Evolutionary conservation across 2,797 vertebrate genomes (phyloP), one percentile per base, ranked within the genome.

Genomic region (Sphenopsis melanotis): DNA sequence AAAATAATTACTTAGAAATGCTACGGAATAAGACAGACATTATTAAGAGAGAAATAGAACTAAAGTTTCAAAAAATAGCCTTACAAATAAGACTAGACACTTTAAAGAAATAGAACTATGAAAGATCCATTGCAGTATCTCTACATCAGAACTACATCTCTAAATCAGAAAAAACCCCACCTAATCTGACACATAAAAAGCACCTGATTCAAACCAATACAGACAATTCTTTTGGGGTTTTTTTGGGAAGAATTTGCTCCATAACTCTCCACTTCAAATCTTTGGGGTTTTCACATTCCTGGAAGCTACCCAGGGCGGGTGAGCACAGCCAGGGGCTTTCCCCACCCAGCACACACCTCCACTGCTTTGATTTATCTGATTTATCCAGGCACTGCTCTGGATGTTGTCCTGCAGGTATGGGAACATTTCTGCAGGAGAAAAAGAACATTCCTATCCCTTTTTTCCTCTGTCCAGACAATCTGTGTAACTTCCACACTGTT

Each of bases 401-500:
- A 21, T 2, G 0, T 36, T 3, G 23, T 64, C 30, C 65, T 53
- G 65, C 74, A 61, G 52, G 60, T 34, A 12, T 1, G 29, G 56
- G 37, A 90, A 15, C 15, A 14, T 6, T 8, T 20, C 71, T 70
- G 37, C 56, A 50, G 72, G 52, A 32, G 64, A 32, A 80, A 24
- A 83, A 32, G 49, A 66, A 29, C 39, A 20, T 52, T 61, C 12
- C 9, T 11, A 44, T 22, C 46, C 49, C 10, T 2, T 21, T 24
- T 41, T 10, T 2, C 5, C 14, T 20, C 65, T 49, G 12, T 12
- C 18, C 11, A 4, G 3, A 34, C 16, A 24, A 10, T 17, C 34
- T 9, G 5, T 15, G 23, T 1, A 18, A 46, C 16, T 20, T 23
- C 5, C 6, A 19, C 4, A 4, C 3, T 1, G 0, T 2, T 29